Evolutionary conservation across 1,140 invertebrate species (phyloP), one percentile per base, ranked within the genome.

Genomic region (Zaprionus capensis): DNA sequence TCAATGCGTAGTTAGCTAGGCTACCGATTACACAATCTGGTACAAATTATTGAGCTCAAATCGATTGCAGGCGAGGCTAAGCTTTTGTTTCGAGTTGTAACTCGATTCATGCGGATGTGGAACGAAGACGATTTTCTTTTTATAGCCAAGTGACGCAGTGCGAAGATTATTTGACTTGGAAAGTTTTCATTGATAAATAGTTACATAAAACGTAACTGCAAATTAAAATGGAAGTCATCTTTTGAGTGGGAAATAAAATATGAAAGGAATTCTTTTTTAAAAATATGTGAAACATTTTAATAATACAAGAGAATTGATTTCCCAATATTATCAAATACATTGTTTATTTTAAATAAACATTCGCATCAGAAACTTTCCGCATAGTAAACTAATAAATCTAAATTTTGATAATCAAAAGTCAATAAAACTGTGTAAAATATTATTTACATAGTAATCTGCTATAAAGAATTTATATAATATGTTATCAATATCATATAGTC

Each of bases 21-120:
- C 72, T 36, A 34, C 34, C 59, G 59, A 80, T 76, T 87, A 81
- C 73, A 76, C 80, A 81, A 86, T 56, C 36, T 28, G 12, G 15
- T 80, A 76, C 66, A 78, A 83, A 83, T 88, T 71, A 80, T 86
- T 72, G 83, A 74, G 76, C 80, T 82, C 83, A 76, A 88, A 81
- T 80, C 81, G 51, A 63, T 59, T 70, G 51, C n/a, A 75, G 70
- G 70, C 79, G 62, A 78, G 78, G 70, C 63, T 57, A 49, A 31
- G 70, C 70, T 73, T 63, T 82, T 86, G 79, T 86, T 44, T 58
- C 34, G 44, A 66, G 79, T 58, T 73, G 68, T 75, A 78, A 75
- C 78, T 85, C 82, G 64, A 81, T 64, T 73, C 69, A 41, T 78
- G 62, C 61, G 84, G 44, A 64, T 66, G 58, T 14, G 1, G 9